phyloP scores from a whole-genome alignment of 2,797 vertebrate genomes.

The Catharus ustulatus region DNA sequence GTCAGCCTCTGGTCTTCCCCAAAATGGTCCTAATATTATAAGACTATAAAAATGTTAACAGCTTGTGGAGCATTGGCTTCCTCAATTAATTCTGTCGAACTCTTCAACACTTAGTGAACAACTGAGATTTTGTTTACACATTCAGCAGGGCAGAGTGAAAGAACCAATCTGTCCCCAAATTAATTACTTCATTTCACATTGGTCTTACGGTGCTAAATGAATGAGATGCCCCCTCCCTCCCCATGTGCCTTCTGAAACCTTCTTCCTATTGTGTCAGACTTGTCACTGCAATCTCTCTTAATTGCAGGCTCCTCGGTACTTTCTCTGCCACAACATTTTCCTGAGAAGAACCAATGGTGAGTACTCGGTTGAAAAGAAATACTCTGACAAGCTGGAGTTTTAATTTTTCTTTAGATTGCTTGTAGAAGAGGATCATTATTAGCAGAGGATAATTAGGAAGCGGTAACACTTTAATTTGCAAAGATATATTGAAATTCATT shows the following conservation, averaged over 20 bases:
- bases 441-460: constrained; percentile 69
- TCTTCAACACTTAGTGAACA: constrained; percentile 37
- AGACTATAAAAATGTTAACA: not conserved
- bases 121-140: constrained; percentile 62
- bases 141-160: constrained; percentile 60
- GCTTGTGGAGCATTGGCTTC: not conserved
- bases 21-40: not conserved
- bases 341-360: constrained; percentile 32
- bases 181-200: constrained; percentile 66
- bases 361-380: constrained; percentile 54
- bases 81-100: constrained; percentile 23
- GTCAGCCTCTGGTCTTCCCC: not conserved
- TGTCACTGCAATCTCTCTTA: constrained; percentile 66
- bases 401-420: constrained; percentile 57
- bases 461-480: constrained; percentile 59
- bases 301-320: constrained; percentile 65
- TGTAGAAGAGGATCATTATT: constrained; percentile 63
- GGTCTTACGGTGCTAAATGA: constrained; percentile 66
- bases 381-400: constrained; percentile 46
- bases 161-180: constrained; percentile 67
- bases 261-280: constrained; percentile 45
- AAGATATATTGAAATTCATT: constrained; percentile 63
- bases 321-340: constrained; percentile 42
- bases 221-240: constrained; percentile 11
- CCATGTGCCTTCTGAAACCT: not conserved